Conservation (phyloP, 2,113 vertebrate genomes). For the Cervus canadensis region DNA sequence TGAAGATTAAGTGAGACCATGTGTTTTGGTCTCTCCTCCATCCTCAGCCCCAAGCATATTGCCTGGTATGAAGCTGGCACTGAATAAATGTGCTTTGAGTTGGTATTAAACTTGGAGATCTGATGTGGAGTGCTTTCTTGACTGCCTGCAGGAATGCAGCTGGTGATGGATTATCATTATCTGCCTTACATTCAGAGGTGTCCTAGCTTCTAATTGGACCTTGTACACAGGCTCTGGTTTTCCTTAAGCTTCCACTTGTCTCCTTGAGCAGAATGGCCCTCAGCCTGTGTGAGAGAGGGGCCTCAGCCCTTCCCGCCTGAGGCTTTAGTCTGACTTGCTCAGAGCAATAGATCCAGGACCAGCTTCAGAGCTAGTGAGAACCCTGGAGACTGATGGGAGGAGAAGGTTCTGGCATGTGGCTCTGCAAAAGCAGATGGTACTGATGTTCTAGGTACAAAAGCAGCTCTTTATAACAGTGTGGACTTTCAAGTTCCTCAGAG, state of each 20-base stretch:
- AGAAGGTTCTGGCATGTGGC: slow-evolving; percentile 22
- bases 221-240: not conserved
- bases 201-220: not conserved
- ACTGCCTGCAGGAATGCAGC: no score
- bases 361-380: not conserved
- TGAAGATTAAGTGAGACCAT: not conserved
- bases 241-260: not conserved
- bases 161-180: no score
- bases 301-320: not conserved
- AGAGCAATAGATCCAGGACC: no score
- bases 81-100: not conserved
- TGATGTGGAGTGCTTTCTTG: not conserved
- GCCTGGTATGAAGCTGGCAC: not conserved
- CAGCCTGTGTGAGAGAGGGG: not conserved
- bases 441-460: slow-evolving; percentile 41
- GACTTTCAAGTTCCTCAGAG: slow-evolving; percentile 64
- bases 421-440: slow-evolving; percentile 57
- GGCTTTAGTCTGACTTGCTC: not conserved
- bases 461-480: slow-evolving; percentile 43
- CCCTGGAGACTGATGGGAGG: slow-evolving; percentile 26
- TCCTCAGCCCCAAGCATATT: not conserved
- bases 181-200: not conserved
- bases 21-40: not conserved
- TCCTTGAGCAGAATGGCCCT: not conserved
- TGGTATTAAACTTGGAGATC: not conserved